Evolutionary conservation across 2,888 invertebrate genomes (phyloP), one percentile per base, ranked within the genome.

Genomic region (Drosophila cognata): DNA sequence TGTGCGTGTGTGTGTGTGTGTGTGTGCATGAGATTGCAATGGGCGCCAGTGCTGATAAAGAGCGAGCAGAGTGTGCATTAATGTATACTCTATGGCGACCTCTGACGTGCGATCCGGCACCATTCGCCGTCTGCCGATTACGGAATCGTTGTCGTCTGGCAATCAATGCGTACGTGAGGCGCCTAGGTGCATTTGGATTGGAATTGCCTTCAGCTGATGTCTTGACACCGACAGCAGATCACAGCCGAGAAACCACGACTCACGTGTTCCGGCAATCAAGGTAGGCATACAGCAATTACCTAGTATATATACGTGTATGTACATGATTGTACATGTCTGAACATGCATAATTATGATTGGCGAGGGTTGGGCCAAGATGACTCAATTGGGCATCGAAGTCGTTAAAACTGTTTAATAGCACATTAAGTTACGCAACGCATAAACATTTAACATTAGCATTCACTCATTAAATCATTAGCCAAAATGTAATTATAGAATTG

Each of bases 401-500:
- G 66, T 80, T 65, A 77, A 79, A 80, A 69, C 68, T 67, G 52
- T 83, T 84, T 84, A 84, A 78, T 84, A 57, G 82, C 82, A 71
- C 78, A 84, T 88, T 82, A 82, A 78, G 71, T 68, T 70, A 56
- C 72, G 65, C 56, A 79, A 71, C 56, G 72, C 72, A 74, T 61
- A 70, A 82, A 72, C 73, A 72, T 74, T 66, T 53, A 77, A 55
- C 73, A 85, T 81, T 84, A 88, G 74, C 86, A 89, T 77, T 83
- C 72, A 83, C 79, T 89, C 79, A 85, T 73, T 60, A 84, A 88
- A 70, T 81, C 79, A 88, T 88, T 87, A 84, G 71, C 81, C 74
- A 86, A 79, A 74, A 65, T 53, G 67, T 74, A 79, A 83, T 86
- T 70, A 72, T 79, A 31, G 59, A 72, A 65, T 53, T 65, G 10